Conservation (phyloP, 2,888 invertebrate genomes). For the Trachelus troglodyta region DNA sequence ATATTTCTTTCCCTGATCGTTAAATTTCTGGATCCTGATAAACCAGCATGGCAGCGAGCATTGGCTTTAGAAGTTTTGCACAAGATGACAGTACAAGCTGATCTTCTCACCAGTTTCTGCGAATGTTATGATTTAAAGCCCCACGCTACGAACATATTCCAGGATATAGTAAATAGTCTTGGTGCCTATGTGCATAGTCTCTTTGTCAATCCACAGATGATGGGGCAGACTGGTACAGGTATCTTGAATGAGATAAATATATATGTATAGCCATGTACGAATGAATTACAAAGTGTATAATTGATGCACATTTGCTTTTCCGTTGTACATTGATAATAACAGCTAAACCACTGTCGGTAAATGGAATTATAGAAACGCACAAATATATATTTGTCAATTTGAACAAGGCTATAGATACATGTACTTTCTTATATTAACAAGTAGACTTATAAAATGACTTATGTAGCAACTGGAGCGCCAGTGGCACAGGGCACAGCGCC, state of each 20-base stretch:
- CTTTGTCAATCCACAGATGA: slow-evolving; percentile 79
- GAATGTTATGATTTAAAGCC: slow-evolving; percentile 95
- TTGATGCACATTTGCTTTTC: too few species aligned
- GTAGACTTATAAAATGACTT: slow-evolving; percentile 9
- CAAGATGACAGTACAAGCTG: slow-evolving; percentile 91
- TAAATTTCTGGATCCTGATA: slow-evolving; percentile 97
- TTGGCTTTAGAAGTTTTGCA: slow-evolving; percentile 95
- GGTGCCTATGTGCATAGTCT: slow-evolving; percentile 95
- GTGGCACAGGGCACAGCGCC: slow-evolving; percentile 73
- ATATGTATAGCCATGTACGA: too few species aligned
- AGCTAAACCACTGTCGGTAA: neutral
- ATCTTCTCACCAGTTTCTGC: slow-evolving; percentile 90
- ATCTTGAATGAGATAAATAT: neutral
- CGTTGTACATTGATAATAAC: too few species aligned
- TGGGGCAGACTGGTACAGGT: slow-evolving; percentile 67
- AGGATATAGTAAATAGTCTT: slow-evolving; percentile 94
- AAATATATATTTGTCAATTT: slow-evolving; percentile 10
- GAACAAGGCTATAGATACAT: slow-evolving; percentile 63
- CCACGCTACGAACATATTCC: slow-evolving; percentile 91
- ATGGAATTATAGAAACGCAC: slow-evolving; percentile 2
- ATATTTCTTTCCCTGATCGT: slow-evolving; percentile 97
- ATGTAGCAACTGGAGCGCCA: slow-evolving; percentile 61
- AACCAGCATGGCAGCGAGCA: slow-evolving; percentile 96
- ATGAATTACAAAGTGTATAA: too few species aligned
- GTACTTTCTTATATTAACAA: slow-evolving; percentile 9